Conservation (phyloP, 2,113 vertebrate genomes). For the Motacilla tschutschensis region DNA sequence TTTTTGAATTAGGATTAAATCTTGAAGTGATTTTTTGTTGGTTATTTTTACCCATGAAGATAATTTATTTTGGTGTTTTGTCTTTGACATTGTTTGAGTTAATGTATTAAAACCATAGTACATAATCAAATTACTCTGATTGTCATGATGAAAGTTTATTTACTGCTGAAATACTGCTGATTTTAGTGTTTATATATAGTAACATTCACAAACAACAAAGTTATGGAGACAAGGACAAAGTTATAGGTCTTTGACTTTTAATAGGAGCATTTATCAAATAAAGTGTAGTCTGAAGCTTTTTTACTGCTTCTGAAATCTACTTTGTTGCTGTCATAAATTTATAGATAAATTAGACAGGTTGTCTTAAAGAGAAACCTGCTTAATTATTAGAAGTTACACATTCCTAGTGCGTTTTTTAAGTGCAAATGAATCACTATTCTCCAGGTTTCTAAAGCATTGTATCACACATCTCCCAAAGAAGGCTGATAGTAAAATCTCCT, state of each 20-base stretch:
- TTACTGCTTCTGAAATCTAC: background rate
- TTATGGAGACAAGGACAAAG: background rate
- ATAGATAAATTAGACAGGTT: background rate
- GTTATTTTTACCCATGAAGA: background rate
- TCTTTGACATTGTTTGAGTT: background rate
- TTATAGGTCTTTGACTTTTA: background rate
- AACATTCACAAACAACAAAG: background rate
- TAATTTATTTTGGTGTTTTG: background rate
- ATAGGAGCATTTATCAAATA: background rate
- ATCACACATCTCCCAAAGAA: background rate
- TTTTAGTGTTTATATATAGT: background rate
- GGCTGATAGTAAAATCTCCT: background rate
- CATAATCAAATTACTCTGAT: background rate
- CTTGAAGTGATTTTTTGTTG: background rate
- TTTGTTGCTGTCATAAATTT: slow-evolving; percentile 4
- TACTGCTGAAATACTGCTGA: background rate
- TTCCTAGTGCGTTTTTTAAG: background rate
- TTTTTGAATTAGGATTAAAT: background rate
- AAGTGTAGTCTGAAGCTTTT: background rate
- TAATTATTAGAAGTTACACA: background rate
- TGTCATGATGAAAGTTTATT: background rate
- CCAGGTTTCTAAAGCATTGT: background rate
- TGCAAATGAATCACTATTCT: background rate
- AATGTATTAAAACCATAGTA: background rate
- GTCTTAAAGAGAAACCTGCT: background rate